Evolutionary conservation across 2,113 vertebrate genomes (phyloP).

Genomic region (Microtus montanus): DNA sequence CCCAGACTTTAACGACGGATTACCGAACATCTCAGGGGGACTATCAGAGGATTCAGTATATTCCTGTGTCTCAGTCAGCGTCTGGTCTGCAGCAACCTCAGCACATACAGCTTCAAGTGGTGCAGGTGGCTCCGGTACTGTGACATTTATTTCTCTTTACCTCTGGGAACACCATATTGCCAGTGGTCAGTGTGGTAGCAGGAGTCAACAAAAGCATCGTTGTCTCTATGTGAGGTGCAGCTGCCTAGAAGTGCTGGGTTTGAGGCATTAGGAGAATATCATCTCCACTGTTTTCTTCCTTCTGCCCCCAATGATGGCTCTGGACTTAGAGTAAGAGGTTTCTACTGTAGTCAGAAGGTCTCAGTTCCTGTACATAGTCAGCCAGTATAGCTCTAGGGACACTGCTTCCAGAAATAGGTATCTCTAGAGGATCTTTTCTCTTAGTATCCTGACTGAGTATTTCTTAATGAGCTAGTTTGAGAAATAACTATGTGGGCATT

Average conservation of each 20-base stretch:
- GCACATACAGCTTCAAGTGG: conserved; percentile 98
- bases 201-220: not conserved
- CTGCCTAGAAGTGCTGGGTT: not conserved
- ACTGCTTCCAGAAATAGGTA: not conserved
- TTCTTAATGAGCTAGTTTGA: not conserved
- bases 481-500: conserved; percentile 18
- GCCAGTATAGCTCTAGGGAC: rapidly evolving
- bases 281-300: not conserved
- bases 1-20: conserved; percentile 96
- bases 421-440: not conserved
- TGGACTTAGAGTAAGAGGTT: not conserved
- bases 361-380: rapidly evolving
- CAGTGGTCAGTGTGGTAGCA: not conserved
- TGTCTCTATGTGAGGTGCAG: not conserved
- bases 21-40: conserved; percentile 95
- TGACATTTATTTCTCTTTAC: not conserved
- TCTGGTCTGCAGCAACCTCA: conserved; percentile 92
- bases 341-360: not conserved
- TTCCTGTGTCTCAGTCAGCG: conserved; percentile 93
- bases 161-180: not conserved
- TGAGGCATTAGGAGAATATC: too few species aligned
- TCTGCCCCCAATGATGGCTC: not conserved
- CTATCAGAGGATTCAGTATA: conserved; percentile 98
- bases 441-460: not conserved
- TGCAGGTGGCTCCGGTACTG: conserved; percentile 95